Evolutionary conservation across 2,888 invertebrate species (phyloP).

Genomic region (Conops quadrifasciatus): DNA sequence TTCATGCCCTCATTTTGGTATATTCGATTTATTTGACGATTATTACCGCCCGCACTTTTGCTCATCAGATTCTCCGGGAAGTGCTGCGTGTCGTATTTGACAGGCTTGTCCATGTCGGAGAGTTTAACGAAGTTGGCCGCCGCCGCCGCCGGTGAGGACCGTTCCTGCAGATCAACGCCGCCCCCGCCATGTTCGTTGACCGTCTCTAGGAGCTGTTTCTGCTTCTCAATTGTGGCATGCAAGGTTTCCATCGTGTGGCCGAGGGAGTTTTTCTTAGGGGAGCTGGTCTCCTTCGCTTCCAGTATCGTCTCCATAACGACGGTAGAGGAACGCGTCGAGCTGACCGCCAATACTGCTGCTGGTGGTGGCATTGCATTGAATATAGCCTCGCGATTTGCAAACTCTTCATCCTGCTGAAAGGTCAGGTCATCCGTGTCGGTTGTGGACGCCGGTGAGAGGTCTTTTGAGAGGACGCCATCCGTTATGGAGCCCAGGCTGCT

Average conservation of each 20-base stretch:
- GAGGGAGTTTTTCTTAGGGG: constrained; percentile 58
- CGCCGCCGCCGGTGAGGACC: constrained; percentile 66
- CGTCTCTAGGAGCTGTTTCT: constrained; percentile 63
- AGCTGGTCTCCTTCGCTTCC: constrained; percentile 64
- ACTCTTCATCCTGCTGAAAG: constrained; percentile 64
- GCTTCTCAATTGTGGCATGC: constrained; percentile 62
- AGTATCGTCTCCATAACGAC: constrained; percentile 65
- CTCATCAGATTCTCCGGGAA: constrained; percentile 61
- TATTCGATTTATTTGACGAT: constrained; percentile 60
- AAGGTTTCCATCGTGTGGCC: constrained; percentile 60
- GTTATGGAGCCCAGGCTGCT: constrained; percentile 65
- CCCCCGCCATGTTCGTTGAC: constrained; percentile 59
- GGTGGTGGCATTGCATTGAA: constrained; percentile 40
- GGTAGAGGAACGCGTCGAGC: constrained; percentile 55
- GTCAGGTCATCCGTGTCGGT: constrained; percentile 65
- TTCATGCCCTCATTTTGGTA: constrained; percentile 58
- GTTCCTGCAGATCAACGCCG: constrained; percentile 50
- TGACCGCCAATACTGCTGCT: constrained; percentile 44
- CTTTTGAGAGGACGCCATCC: constrained; percentile 64
- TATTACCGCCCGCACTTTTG: constrained; percentile 61
- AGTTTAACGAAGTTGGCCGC: constrained; percentile 75
- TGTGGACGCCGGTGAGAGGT: constrained; percentile 62
- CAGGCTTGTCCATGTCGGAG: constrained; percentile 77
- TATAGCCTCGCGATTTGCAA: constrained; percentile 52
- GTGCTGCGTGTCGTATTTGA: constrained; percentile 65